Evolutionary conservation across 2,113 vertebrate genomes (phyloP).

Genomic region (Balaenoptera acutorostrata): DNA sequence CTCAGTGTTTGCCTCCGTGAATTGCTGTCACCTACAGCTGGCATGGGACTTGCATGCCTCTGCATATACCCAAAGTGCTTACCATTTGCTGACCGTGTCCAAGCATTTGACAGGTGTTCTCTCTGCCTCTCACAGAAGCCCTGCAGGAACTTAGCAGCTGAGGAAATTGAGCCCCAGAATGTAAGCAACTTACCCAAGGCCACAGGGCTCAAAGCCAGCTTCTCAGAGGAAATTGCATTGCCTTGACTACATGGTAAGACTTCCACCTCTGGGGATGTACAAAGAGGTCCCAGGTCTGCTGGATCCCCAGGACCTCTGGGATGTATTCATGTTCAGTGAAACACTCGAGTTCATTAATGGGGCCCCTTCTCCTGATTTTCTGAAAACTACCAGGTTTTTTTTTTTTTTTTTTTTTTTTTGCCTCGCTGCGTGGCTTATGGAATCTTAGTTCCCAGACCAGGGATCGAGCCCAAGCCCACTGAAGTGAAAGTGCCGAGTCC

Average conservation of each 20-base stretch:
- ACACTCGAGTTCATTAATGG: rapidly evolving
- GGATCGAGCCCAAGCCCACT: not conserved
- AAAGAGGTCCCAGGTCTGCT: rapidly evolving
- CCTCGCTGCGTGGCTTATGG: not conserved
- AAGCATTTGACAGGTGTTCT: not conserved
- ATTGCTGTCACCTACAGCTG: not conserved
- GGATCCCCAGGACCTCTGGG: no score
- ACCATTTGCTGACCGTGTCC: rapidly evolving
- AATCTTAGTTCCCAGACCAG: not conserved
- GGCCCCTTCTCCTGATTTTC: not conserved
- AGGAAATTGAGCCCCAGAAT: not conserved
- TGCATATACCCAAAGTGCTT: rapidly evolving
- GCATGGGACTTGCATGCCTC: rapidly evolving
- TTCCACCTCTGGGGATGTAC: rapidly evolving
- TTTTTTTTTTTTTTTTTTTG: no score
- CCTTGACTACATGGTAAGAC: rapidly evolving
- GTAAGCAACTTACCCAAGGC: not conserved
- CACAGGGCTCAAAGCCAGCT: not conserved
- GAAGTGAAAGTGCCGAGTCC: not conserved
- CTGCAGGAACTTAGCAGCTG: rapidly evolving
- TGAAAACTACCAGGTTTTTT: not conserved
- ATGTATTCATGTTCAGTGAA: not conserved
- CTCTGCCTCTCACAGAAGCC: not conserved
- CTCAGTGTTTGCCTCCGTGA: not conserved
- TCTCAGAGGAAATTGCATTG: rapidly evolving